Percentiles rank a stretch among this genome's conserved stretches.
These are phyloP conservation scores for Silurus aristotelis DNA, from an alignment of 2,797 vertebrate species.

Conservation along the genomic window DNA sequence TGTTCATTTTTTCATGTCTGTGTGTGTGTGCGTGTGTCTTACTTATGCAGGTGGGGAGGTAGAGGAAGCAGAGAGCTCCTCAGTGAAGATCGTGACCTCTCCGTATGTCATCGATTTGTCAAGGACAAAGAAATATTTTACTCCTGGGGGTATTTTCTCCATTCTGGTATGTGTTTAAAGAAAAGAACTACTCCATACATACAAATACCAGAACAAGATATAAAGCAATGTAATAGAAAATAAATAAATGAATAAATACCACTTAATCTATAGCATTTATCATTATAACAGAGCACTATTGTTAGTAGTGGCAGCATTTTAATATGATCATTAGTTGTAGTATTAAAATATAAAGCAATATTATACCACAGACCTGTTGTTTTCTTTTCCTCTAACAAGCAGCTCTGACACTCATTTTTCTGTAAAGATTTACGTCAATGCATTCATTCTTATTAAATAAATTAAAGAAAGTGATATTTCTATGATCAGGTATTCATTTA, in stretches of 20 bases:
- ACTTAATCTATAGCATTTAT: no score
- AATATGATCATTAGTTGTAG: not conserved
- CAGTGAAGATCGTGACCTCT: constrained; percentile 71
- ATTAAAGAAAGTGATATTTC: not conserved
- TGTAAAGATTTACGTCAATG: not conserved
- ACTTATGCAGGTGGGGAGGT: constrained; percentile 67
- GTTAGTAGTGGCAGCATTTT: no score
- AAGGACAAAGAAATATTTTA: constrained; percentile 71
- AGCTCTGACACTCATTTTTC: not conserved
- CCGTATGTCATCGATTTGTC: constrained; percentile 70
- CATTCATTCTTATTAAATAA: not conserved
- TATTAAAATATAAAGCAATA: not conserved
- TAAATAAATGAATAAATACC: not conserved
- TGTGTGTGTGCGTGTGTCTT: not conserved
- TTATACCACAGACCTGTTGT: not conserved
- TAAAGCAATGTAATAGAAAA: not conserved
- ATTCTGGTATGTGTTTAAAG: constrained; percentile 62
- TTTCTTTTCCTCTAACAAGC: not conserved
- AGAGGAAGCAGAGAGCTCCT: constrained; percentile 69
- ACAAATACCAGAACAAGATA: not conserved
- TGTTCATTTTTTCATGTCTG: no score
- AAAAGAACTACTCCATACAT: not conserved
- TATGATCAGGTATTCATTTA: not conserved
- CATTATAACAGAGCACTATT: no score
- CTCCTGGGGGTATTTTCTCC: constrained; percentile 67